These are phyloP conservation scores for Auanema freiburgensis DNA, from an alignment of 2,888 invertebrate genomes.

Conservation along the genomic window DNA sequence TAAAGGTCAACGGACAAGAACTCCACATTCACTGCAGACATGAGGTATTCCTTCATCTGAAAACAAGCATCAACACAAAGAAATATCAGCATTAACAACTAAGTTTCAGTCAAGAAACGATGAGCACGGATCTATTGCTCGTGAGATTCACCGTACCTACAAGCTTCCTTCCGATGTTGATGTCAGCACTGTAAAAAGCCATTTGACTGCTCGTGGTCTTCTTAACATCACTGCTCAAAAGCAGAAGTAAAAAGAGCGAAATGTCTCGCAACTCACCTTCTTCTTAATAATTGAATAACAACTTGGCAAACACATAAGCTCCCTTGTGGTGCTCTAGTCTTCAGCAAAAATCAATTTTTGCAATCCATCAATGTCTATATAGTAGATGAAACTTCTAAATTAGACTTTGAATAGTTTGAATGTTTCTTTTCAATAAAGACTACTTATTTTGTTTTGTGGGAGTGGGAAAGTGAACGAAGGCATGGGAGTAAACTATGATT, in stretches of 20 bases:
- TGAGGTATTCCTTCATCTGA: conserved; percentile 34
- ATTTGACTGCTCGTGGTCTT: conserved; percentile 57
- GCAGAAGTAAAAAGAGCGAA: conserved; percentile 26
- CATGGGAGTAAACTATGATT: too few species aligned
- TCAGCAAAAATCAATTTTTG: too few species aligned
- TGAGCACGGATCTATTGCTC: conserved; percentile 53
- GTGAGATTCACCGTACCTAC: conserved; percentile 58
- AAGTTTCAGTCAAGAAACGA: conserved; percentile 42
- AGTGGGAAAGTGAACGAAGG: too few species aligned
- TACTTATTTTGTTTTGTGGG: too few species aligned
- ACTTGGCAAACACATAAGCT: too few species aligned
- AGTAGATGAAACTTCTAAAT: too few species aligned
- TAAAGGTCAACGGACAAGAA: conserved; percentile 60
- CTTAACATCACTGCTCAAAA: conserved; percentile 60
- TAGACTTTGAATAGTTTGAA: too few species aligned
- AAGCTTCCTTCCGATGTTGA: conserved; percentile 61
- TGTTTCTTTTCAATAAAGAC: too few species aligned
- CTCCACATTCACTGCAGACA: conserved; percentile 61
- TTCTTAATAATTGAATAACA: too few species aligned
- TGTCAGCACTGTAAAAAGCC: conserved; percentile 54
- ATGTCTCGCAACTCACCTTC: too few species aligned
- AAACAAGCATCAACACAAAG: conserved; percentile 2
- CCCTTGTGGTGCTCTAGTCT: too few species aligned
- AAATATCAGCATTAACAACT: not conserved
- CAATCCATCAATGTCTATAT: too few species aligned